These are phyloP conservation scores for Kryptolebias marmoratus DNA, from an alignment of 2,113 vertebrate genomes.

Conservation along the genomic window DNA sequence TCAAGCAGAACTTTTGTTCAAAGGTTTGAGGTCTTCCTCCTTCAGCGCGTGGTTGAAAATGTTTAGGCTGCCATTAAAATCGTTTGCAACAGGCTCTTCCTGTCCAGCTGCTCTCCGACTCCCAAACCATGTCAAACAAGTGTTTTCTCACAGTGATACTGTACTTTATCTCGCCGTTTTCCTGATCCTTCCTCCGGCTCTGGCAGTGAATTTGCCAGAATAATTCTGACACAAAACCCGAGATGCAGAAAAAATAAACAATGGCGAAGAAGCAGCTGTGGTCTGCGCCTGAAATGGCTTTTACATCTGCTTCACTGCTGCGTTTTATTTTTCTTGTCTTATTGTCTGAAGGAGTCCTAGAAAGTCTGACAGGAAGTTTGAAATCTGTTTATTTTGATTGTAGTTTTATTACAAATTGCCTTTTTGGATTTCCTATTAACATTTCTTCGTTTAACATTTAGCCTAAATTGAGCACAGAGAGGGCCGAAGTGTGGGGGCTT, in stretches of 20 bases:
- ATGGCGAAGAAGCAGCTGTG: conserved; percentile 30
- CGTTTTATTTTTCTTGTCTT: conserved; percentile 57
- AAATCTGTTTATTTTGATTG: conserved; percentile 58
- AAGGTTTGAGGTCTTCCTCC: conserved; percentile 52
- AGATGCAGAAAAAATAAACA: conserved; percentile 72
- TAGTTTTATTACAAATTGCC: conserved; percentile 23
- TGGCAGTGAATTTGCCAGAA: conserved; percentile 8
- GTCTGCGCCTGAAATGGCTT: conserved; percentile 49
- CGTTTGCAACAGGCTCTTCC: conserved; percentile 41
- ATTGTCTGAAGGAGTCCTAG: conserved; percentile 36
- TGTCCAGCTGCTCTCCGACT: conserved; percentile 45
- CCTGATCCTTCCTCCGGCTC: conserved; percentile 65
- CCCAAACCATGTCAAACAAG: conserved; percentile 50
- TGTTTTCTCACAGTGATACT: conserved; percentile 68
- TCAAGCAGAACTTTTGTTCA: conserved; percentile 32
- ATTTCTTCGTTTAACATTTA: conserved; percentile 12
- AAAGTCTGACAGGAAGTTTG: conserved; percentile 37
- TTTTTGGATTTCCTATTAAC: conserved; percentile 19
- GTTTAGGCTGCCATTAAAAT: conserved; percentile 67
- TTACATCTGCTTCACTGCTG: conserved; percentile 68
- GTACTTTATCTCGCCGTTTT: conserved; percentile 63
- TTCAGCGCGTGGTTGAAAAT: conserved; percentile 41
- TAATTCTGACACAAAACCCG: conserved; percentile 66
- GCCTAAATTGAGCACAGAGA: background rate
- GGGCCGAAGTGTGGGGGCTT: background rate